Base-by-base conservation (phyloP, 2,888 invertebrate species). In the Ophion costatus region DNA sequence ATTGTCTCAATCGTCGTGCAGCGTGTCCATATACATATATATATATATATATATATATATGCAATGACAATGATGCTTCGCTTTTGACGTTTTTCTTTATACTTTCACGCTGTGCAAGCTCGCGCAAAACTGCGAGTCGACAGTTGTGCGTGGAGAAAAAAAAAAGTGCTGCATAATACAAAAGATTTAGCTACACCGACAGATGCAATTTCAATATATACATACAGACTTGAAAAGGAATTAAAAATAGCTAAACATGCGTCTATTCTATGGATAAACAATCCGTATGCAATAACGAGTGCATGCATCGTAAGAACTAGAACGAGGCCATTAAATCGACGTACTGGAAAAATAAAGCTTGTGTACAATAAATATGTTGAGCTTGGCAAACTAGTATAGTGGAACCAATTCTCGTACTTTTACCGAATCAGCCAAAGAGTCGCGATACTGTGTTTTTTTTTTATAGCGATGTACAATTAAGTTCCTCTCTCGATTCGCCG, bases 281-380 rank as follows among this genome's bases (percentile, higher is more conserved):
- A 22, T 59, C 20, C 20, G 51, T 20, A 22, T 76, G 83, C 63
- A 20, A 69, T 81, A 22, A 82, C 76, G 79, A 84, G 33, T 29
- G 80, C 91, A 91, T 91, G 91, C 91, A 89, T 82, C 20, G 84
- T 84, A 88, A 73, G 85, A 80, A 82, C 73, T 83, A 84, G 67
- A 71, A 76, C 51, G 71, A 76, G 67, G 80, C 77, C 77, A 75
- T 85, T 76, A 83, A 74, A 69, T 63, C 63, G 79, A 89, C 77
- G 67, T 85, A 82, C 88, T 88, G 91, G 92, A 93, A 93, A 92
- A 92, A 92, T 86, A 93, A 92, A 93, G 93, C 92, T 92, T 92
- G 91, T 88, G 80, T 80, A 81, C 82, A 61, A 57, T 24, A 59
- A 20, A 69, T 56, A 17, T 56, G 59, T 59, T 22, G 20, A 59